Evolutionary conservation across 2,797 vertebrate species (phyloP), one percentile per base, ranked within the genome.

Genomic region (Phoxinus dragarum): DNA sequence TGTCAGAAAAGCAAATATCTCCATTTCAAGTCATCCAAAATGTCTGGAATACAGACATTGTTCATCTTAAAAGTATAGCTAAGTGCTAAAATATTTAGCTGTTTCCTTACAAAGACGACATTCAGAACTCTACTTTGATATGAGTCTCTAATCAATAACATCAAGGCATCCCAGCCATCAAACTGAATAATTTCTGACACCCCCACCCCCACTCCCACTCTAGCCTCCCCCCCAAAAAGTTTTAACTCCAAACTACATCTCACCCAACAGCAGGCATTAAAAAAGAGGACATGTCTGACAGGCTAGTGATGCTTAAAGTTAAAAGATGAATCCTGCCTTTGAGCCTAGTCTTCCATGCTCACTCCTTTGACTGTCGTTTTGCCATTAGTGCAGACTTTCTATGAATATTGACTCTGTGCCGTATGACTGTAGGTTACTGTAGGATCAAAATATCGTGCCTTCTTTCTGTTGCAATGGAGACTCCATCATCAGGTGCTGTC

Each of bases 141-240:
- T 92, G 91, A 92, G 92, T 94, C 93, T 94, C 90, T 94, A 93
- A 95, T 95, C 94, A 94, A 93, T 95, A 94, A 93, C 91, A 89
- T 82, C 87, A 90, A 90, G 86, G 88, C 91, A 92, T 90, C 90
- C 86, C 90, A 85, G 89, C 86, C 93, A 93, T 95, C 95, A 95
- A 95, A 95, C 94, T 38, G 92, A 93, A 94, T 94, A 34, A 90
- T 90, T 89, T 89, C 89, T 84, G 79, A n/a, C 5, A 6, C 19
- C 23, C 36, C 81, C 31, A 31, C 91, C 81, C 75, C 90, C 90
- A 66, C 66, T 19, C 47, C 76, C 82, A 44, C 66, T 44, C 44
- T 44, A 49, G 4, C 47, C 47, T 49, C 21, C 27, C 27, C 73
- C 84, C 90, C 90, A 89, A 92, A 91, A 87, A 92, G 44, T 80